Percentiles rank a stretch among this genome's conserved stretches.
These are phyloP conservation scores for Oncopeltus fasciatus DNA, from an alignment of 1,140 invertebrate genomes.

Conservation along the genomic window DNA sequence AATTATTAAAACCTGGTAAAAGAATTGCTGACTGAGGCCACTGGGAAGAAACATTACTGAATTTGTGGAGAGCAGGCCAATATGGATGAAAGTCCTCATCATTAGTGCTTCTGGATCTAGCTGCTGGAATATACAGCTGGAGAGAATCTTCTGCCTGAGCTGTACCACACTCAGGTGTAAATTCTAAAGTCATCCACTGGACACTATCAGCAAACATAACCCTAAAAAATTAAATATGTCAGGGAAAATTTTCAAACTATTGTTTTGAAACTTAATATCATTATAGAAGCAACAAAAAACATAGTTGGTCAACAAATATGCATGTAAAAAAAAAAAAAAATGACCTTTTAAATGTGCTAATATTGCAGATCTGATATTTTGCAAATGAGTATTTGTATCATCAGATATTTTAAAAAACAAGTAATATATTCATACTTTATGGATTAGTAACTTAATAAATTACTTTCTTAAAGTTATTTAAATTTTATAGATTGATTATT, in stretches of 20 bases:
- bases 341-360: no score
- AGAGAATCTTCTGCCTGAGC: slow-evolving; percentile 86
- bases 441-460: no score
- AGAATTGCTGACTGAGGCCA: slow-evolving; percentile 80
- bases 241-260: background rate
- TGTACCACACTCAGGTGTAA: slow-evolving; percentile 82
- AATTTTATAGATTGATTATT: no score
- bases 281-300: no score
- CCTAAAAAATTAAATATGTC: slow-evolving; percentile 32
- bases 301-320: no score
- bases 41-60: slow-evolving; percentile 49
- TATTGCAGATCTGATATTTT: no score
- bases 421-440: no score
- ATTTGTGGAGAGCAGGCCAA: slow-evolving; percentile 58
- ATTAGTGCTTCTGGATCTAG: background rate
- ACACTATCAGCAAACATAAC: slow-evolving; percentile 78
- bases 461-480: no score
- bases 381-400: no score
- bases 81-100: slow-evolving; percentile 31
- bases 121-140: slow-evolving; percentile 63
- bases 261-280: no score
- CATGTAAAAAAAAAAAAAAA: no score
- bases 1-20: slow-evolving; percentile 60
- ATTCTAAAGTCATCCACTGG: slow-evolving; percentile 84
- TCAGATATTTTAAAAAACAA: no score